These are phyloP conservation scores for Helogale parvula DNA, from an alignment of 2,113 vertebrate species.

Conservation along the genomic window DNA sequence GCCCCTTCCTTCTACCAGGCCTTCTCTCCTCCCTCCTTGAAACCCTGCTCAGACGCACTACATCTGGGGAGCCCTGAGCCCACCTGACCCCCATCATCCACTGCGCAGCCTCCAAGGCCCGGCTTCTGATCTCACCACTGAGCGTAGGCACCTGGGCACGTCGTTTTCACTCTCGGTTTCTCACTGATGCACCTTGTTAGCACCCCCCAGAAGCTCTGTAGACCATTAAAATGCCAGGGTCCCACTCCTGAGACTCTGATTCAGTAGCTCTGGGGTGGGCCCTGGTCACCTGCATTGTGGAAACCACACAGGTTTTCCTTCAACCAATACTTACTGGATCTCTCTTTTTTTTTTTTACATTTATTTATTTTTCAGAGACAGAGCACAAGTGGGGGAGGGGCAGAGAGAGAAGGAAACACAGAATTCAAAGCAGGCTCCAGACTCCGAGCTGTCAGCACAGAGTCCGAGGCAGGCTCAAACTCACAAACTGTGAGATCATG, in stretches of 20 bases:
- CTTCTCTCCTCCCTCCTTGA: background rate
- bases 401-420: too few species aligned
- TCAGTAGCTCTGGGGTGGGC: background rate
- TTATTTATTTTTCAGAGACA: too few species aligned
- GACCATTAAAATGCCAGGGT: background rate
- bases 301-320: background rate
- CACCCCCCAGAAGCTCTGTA: background rate
- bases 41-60: background rate
- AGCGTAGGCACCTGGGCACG: background rate
- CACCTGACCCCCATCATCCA: background rate
- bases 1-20: background rate
- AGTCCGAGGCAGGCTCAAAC: too few species aligned
- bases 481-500: too few species aligned
- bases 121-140: background rate
- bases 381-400: too few species aligned
- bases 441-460: too few species aligned
- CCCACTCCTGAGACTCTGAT: background rate
- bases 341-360: background rate
- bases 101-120: rapidly evolving
- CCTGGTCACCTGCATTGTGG: background rate
- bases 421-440: too few species aligned
- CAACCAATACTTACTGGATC: background rate
- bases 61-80: background rate
- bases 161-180: background rate
- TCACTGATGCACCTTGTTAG: background rate